Conservation (phyloP, 2,888 invertebrate genomes). For the Aphidius colemani region DNA sequence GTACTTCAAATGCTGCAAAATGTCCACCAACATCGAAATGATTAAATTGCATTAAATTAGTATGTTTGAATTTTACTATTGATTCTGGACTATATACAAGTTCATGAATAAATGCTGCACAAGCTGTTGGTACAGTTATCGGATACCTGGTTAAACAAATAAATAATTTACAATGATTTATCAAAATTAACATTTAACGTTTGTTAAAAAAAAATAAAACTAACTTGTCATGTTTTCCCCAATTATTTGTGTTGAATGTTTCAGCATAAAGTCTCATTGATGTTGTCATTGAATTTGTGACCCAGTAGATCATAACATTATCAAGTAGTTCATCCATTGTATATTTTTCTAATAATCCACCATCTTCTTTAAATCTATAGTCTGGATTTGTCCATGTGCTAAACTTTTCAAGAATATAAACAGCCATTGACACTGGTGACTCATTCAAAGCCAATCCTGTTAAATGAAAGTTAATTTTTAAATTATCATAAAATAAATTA, state of each 20-base stretch:
- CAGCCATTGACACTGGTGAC: conserved; percentile 84
- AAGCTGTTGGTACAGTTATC: conserved; percentile 72
- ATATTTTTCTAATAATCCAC: conserved; percentile 70
- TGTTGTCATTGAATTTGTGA: conserved; percentile 73
- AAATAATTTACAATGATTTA: conserved; percentile 5
- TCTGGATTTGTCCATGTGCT: conserved; percentile 72
- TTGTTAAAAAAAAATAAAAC: conserved; percentile 35
- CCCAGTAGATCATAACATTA: conserved; percentile 84
- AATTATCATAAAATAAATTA: too few species aligned
- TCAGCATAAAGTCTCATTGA: conserved; percentile 79
- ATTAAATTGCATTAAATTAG: conserved; percentile 72
- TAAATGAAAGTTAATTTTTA: background rate
- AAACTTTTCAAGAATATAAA: conserved; percentile 90
- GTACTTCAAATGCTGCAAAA: conserved; percentile 83
- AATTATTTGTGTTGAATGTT: conserved; percentile 56
- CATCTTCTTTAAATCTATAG: conserved; percentile 65
- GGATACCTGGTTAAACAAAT: conserved; percentile 63
- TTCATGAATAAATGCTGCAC: conserved; percentile 77
- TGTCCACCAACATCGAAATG: conserved; percentile 78
- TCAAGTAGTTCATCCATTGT: conserved; percentile 74
- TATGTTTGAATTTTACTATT: conserved; percentile 66
- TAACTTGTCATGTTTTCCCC: conserved; percentile 59
- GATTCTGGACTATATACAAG: conserved; percentile 66
- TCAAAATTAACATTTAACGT: conserved; percentile 8
- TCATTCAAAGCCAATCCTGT: conserved; percentile 72